A percentile compares a stretch with the other conserved stretches of the same genome.
These are phyloP conservation scores for Eubucco bourcierii DNA, from an alignment of 2,113 vertebrate genomes.

Conservation along the genomic window DNA sequence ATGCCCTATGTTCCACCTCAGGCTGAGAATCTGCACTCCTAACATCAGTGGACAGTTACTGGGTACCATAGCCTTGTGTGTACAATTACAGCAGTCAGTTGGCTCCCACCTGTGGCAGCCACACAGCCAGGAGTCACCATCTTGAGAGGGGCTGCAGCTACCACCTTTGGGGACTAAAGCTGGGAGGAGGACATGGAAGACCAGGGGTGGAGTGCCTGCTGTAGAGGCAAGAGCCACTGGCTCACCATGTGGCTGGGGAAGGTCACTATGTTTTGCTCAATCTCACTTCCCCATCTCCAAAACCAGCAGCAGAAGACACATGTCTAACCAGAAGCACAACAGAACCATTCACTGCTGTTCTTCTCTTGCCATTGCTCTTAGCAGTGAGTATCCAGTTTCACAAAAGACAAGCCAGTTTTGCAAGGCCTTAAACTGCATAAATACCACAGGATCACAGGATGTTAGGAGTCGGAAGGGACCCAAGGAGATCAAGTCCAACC, in stretches of 20 bases:
- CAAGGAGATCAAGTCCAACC: too few species aligned
- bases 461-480: too few species aligned
- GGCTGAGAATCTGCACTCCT: background rate
- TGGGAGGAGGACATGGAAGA: background rate
- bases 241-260: background rate
- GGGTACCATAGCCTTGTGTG: fast-evolving
- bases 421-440: background rate
- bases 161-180: too few species aligned
- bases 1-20: background rate
- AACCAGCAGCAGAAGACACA: background rate
- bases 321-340: background rate
- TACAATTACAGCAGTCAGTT: background rate
- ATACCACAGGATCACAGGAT: too few species aligned
- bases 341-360: background rate
- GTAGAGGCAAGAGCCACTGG: background rate
- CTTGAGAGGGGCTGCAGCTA: background rate
- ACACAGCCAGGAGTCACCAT: fast-evolving
- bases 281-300: background rate
- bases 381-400: background rate
- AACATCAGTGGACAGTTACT: background rate
- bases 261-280: background rate
- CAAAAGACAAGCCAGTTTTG: background rate
- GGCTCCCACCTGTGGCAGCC: fast-evolving
- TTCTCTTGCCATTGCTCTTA: background rate
- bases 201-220: background rate